Percentiles rank a stretch among this genome's conserved stretches.
Evolutionary conservation across 2,797 vertebrate genomes (phyloP).

Genomic region (Gadopsis marmoratus): DNA sequence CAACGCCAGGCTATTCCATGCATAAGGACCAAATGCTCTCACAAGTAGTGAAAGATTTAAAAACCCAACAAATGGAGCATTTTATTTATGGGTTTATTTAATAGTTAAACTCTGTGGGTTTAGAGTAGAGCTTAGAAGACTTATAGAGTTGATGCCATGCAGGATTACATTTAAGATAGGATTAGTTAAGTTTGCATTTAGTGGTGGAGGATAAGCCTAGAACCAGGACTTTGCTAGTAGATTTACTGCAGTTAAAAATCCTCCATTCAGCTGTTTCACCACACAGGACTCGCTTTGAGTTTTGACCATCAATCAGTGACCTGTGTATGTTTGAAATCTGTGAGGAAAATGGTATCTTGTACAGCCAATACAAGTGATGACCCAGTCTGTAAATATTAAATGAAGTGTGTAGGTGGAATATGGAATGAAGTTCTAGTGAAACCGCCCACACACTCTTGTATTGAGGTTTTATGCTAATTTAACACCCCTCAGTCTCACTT

Average conservation of each 20-base stretch:
- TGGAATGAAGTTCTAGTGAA: background rate
- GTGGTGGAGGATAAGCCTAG: too few species aligned
- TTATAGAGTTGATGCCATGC: background rate
- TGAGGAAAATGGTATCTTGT: background rate
- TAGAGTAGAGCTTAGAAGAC: background rate
- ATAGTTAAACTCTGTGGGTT: background rate
- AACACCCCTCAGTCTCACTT: background rate
- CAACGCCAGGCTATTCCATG: too few species aligned
- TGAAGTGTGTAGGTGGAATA: background rate
- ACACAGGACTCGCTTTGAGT: background rate
- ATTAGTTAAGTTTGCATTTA: background rate
- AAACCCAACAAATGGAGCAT: background rate
- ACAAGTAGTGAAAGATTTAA: background rate
- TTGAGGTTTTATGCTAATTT: background rate
- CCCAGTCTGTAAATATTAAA: background rate
- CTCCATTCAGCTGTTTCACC: background rate
- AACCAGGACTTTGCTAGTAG: background rate
- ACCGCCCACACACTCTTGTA: background rate
- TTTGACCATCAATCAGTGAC: background rate
- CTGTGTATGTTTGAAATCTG: background rate
- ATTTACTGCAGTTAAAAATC: background rate
- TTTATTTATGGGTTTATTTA: background rate
- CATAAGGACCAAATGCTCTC: background rate
- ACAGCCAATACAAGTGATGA: background rate
- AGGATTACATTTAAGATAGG: background rate